These are phyloP conservation scores for Protobothrops mucrosquamatus DNA, from an alignment of 2,113 vertebrate species.

Conservation along the genomic window DNA sequence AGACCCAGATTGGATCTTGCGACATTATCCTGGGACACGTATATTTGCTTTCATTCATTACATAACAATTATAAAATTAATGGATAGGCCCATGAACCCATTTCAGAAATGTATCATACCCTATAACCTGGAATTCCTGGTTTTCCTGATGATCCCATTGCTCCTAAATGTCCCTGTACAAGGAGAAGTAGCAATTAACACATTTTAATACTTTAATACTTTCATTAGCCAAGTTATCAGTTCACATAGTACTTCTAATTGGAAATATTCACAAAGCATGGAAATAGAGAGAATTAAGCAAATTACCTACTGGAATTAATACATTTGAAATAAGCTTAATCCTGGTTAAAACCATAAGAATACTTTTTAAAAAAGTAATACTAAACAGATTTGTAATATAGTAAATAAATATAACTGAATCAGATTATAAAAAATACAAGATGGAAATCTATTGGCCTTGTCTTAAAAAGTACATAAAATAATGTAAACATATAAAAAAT, in stretches of 20 bases:
- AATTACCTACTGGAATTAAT: background rate
- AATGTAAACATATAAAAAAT: background rate
- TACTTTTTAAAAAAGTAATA: background rate
- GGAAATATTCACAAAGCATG: background rate
- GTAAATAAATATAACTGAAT: background rate
- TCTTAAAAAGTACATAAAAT: background rate
- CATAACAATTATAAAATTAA: background rate
- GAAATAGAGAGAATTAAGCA: background rate
- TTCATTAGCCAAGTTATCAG: background rate
- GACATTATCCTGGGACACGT: background rate
- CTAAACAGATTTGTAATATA: background rate
- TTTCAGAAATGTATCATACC: slow-evolving; percentile 69
- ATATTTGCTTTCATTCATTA: background rate
- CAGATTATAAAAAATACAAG: background rate
- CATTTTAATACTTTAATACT: slow-evolving; percentile 27
- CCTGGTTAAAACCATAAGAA: background rate
- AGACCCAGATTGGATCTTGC: background rate
- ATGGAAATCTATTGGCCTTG: background rate
- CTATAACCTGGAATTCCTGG: slow-evolving; percentile 86
- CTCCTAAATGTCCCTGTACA: slow-evolving; percentile 82
- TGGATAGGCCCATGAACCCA: background rate
- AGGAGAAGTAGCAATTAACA: slow-evolving; percentile 55
- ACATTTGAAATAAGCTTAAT: background rate
- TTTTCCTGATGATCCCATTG: slow-evolving; percentile 85
- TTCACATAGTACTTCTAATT: background rate